Evolutionary conservation across 2,797 vertebrate species (phyloP).

Genomic region (Tragopan temminckii): DNA sequence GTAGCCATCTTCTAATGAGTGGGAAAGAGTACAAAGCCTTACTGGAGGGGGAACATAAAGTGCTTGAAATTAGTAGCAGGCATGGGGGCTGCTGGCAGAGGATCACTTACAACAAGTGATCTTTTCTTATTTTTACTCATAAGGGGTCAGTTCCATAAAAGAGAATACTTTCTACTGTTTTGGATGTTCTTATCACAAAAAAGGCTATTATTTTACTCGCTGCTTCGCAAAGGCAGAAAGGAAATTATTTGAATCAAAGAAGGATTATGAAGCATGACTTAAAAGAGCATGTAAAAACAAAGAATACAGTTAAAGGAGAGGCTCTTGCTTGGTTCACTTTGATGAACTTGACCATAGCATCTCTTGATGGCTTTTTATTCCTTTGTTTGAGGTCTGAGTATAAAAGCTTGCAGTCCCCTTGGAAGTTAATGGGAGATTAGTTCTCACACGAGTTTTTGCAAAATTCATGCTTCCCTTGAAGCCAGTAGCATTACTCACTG

Average conservation of each 20-base stretch:
- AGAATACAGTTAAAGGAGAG: slow-evolving; percentile 21
- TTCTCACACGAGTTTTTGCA: background rate
- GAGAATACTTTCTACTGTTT: slow-evolving; percentile 22
- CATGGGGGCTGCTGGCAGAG: slow-evolving; percentile 17
- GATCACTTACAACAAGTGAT: slow-evolving; percentile 58
- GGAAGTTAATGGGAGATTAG: background rate
- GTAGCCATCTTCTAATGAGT: slow-evolving; percentile 37
- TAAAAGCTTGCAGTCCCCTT: background rate
- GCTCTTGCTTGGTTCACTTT: background rate
- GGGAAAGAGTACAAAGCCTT: slow-evolving; percentile 47
- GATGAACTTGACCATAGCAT: background rate
- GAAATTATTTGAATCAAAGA: background rate
- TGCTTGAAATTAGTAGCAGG: slow-evolving; percentile 64
- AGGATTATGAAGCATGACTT: background rate
- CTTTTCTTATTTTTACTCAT: slow-evolving; percentile 27
- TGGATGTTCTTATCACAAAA: slow-evolving; percentile 44
- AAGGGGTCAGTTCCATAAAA: slow-evolving; percentile 44
- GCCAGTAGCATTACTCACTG: background rate
- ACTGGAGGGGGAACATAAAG: slow-evolving; percentile 16
- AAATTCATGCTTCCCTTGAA: slow-evolving; percentile 10
- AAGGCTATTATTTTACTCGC: slow-evolving; percentile 31
- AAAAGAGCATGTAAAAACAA: slow-evolving; percentile 38
- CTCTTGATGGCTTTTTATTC: background rate
- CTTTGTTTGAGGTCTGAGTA: background rate
- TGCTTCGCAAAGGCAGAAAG: background rate